Percentiles rank a stretch among this genome's conserved stretches.
Evolutionary conservation across 2,797 vertebrate genomes (phyloP).

Genomic region (Hafferia zeledoni): DNA sequence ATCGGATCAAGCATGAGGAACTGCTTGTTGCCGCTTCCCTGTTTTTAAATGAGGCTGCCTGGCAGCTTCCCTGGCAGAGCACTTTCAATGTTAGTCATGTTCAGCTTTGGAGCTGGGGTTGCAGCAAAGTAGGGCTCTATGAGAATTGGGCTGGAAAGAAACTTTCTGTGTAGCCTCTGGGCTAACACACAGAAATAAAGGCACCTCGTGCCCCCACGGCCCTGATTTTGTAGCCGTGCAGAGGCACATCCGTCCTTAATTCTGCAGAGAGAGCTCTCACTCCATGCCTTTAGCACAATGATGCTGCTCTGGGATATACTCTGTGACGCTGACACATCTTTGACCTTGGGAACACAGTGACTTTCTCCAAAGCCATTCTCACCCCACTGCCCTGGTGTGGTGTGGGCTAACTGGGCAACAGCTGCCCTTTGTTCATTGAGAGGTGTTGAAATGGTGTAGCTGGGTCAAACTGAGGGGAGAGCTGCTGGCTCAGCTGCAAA

Average conservation of each 20-base stretch:
- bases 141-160: slow-evolving; percentile 6
- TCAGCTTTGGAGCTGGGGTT: slow-evolving; percentile 14
- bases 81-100: neutral
- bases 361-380: neutral
- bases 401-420: neutral
- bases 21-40: slow-evolving; percentile 69
- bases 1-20: slow-evolving; percentile 71
- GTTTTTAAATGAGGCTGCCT: slow-evolving; percentile 53
- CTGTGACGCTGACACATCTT: neutral
- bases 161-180: neutral
- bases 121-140: neutral
- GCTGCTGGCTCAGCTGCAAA: neutral
- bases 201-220: neutral
- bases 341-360: neutral
- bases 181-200: neutral
- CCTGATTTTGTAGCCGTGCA: neutral
- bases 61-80: slow-evolving; percentile 32
- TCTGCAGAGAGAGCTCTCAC: neutral
- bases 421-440: neutral
- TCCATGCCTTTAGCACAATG: neutral
- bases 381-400: neutral
- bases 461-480: neutral
- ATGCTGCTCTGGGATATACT: slow-evolving; percentile 1
- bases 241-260: neutral
- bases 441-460: neutral